Conservation (phyloP, 1,140 invertebrate species). For the Pollicipes pollicipes region DNA sequence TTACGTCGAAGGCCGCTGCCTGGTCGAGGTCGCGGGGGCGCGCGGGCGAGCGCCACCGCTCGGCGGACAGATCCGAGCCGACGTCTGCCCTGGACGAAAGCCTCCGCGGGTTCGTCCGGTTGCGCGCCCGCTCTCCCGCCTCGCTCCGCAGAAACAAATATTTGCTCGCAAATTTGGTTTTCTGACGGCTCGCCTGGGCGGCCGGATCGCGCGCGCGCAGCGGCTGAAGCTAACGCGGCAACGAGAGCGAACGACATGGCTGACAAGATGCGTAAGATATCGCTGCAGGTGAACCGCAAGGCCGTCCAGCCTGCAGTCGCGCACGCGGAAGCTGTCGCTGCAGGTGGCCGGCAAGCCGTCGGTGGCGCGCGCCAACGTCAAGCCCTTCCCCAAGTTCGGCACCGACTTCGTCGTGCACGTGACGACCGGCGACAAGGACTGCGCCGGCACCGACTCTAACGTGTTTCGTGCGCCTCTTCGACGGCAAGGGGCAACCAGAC, state of each 20-base stretch:
- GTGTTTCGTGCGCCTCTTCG: slow-evolving; percentile 22
- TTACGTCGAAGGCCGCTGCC: background rate
- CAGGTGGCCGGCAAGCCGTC: background rate
- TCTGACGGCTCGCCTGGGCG: background rate
- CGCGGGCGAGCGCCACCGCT: too few relatives aligned
- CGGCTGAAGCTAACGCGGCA: background rate
- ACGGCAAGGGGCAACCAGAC: slow-evolving; percentile 21
- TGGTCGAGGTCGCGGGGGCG: too few relatives aligned
- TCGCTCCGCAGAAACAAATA: slow-evolving; percentile 17
- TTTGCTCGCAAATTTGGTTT: background rate
- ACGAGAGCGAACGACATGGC: background rate
- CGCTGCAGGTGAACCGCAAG: background rate
- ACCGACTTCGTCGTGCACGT: slow-evolving; percentile 21
- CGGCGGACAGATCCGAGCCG: background rate
- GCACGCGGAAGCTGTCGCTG: background rate
- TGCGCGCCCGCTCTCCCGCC: slow-evolving; percentile 17
- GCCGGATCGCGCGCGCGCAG: background rate
- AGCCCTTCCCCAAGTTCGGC: background rate
- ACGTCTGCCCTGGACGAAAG: background rate
- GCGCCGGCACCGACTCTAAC: slow-evolving; percentile 26
- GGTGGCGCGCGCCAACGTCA: background rate
- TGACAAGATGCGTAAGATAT: background rate
- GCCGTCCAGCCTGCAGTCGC: background rate
- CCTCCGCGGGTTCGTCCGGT: background rate
- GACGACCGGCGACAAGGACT: slow-evolving; percentile 24